Base-by-base conservation (phyloP, 2,797 vertebrate species). In the Sarcoramphus papa region DNA sequence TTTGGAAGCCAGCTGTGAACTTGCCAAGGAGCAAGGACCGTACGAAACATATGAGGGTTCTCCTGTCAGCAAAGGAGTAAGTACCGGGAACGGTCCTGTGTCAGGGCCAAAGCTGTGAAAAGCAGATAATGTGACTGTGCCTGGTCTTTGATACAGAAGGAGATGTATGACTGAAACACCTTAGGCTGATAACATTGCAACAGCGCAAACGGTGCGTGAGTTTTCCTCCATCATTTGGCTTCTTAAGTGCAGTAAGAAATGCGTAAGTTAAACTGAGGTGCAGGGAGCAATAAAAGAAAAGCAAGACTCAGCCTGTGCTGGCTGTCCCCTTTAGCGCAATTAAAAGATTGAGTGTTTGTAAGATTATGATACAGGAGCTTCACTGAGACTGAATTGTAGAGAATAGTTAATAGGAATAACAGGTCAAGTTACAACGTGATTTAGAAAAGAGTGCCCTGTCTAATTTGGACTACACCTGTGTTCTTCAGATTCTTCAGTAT, bases 61-160 rank as follows among this genome's bases (percentile, higher is more conserved):
- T 27, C 99, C 99, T 0, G 99, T 99, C 96, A 99, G 99, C 98
- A 99, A 97, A 96, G 99, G 99, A 33, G 99, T 99, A 90, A 98
- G 99, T 98, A 79, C 22, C 10, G 1, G 23, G 8, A 10, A 1
- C 31, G 27, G 40, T 10, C 5, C 6, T 25, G 15, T 4, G 5
- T 4, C 24, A 27, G 68, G n/a, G 40, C 35, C 35, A 4, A 3
- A 4, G 27, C 51, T 50, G 10, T 59, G 65, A 6, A 14, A 1
- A 4, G 62, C 31, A 14, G 48, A 12, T 16, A 4, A 12, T 2
- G 10, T 60, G n/a, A 0, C 21, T 15, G 30, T 43, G 67, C 37
- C 30, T 65, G n/a, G 12, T 18, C 47, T 43, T 20, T n/a, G 65
- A 3, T n/a, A 12, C 40, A 25, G 47, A 16, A 51, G 57, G 33